phyloP scores from a whole-genome alignment of 2,888 invertebrate species.

The Nomada ferruginata region DNA sequence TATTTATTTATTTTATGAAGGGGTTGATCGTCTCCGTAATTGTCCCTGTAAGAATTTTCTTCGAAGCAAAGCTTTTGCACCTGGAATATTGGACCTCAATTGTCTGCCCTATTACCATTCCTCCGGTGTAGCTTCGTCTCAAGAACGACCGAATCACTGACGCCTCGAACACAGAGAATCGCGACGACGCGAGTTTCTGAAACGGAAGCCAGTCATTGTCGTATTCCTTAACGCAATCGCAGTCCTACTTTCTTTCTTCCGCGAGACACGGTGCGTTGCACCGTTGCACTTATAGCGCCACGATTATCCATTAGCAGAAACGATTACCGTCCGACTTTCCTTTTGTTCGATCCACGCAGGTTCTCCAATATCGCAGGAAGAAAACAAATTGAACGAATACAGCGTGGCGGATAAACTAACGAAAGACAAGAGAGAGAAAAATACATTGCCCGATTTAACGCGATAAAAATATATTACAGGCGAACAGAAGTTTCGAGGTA shows the following conservation, averaged over 20 bases:
- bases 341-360: too few species aligned
- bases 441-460: too few species aligned
- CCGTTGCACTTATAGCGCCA: slow-evolving; percentile 25
- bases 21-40: too few species aligned
- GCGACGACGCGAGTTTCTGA: slow-evolving; percentile 28
- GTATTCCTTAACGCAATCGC: slow-evolving; percentile 49
- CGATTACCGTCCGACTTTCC: neutral
- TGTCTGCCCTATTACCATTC: neutral
- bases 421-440: too few species aligned
- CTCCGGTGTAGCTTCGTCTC: neutral
- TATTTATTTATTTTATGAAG: too few species aligned
- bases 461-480: neutral
- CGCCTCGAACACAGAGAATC: slow-evolving; percentile 9
- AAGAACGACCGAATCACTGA: neutral
- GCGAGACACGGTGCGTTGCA: slow-evolving; percentile 25
- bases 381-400: too few species aligned
- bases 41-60: too few species aligned
- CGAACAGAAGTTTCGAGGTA: too few species aligned
- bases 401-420: too few species aligned
- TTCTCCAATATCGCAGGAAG: neutral
- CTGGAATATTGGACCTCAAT: neutral
- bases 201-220: slow-evolving; percentile 43
- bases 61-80: neutral
- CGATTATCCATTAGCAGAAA: slow-evolving; percentile 17
- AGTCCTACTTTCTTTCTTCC: slow-evolving; percentile 30